Base-by-base conservation (phyloP, 2,797 vertebrate species). In the Pseudomugil tenellus region DNA sequence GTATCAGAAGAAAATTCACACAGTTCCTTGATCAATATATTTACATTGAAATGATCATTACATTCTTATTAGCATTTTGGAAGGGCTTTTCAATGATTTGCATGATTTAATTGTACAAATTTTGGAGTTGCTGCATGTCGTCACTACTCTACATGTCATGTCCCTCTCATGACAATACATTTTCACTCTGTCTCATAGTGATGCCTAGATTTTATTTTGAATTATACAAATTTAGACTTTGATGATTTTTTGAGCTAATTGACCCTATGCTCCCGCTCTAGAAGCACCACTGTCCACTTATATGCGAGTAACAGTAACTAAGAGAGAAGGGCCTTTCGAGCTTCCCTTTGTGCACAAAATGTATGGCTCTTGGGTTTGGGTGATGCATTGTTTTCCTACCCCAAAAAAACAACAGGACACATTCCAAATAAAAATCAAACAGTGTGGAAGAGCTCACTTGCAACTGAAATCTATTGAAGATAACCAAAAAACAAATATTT, bases 1-100 rank as follows among this genome's bases (percentile, higher is more conserved):
- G 97, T 98, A 97, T 93, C 54, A 46, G 16, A 58, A 11, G 19
- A 49, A 31, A n/a, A 53, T 41, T 32, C 13, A 34, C 19, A 26
- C 56, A 32, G 14, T 29, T 13, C 16, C 6, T 32, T 19, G 7
- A 23, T 23, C 31, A 34, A 13, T 32, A 3, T 9, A 39, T 49
- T 35, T 37, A 6, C 39, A 14, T 1, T 9, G 10, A 28, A 41
- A 25, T 8, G 19, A 29, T 19, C 16, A 29, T 32, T 34, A 49
- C 10, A 16, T 6, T 7, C 23, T 19, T n/a, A 11, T 9, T 4
- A 35, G 17, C 29, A 25, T 48, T 25, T 57, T 19, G 32, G n/a
- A 57, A 1, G 10, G 13, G n/a, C 14, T 43, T 43, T 43, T 43
- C 19, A 19, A 12, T 23, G n/a, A 9, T 51, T 60, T 52, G 55